Conservation (phyloP, 2,113 vertebrate genomes). For the Lagenorhynchus albirostris region DNA sequence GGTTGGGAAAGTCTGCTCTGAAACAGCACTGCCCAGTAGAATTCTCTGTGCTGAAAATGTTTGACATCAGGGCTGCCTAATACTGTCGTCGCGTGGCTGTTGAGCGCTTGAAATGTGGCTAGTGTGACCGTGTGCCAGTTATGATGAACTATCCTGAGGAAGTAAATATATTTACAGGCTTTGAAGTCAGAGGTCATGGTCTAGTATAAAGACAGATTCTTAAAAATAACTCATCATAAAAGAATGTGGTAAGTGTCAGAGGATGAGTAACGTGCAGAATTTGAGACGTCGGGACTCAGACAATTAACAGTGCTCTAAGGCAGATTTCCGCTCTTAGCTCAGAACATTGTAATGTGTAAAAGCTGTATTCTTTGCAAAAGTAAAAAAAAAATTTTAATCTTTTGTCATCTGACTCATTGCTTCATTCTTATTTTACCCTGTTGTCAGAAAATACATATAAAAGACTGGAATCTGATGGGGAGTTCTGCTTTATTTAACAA, state of each 20-base stretch:
- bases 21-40: neutral
- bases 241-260: neutral
- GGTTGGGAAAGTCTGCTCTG: neutral
- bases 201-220: neutral
- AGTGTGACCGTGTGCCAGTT: neutral
- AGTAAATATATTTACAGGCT: neutral
- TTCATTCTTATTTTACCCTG: slow-evolving; percentile 50
- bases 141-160: neutral
- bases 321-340: neutral
- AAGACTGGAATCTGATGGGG: neutral
- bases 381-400: neutral
- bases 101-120: neutral
- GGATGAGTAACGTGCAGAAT: neutral
- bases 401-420: slow-evolving; percentile 35
- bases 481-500: slow-evolving; percentile 62
- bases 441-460: slow-evolving; percentile 30
- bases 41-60: neutral
- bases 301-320: slow-evolving; percentile 37
- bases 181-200: slow-evolving; percentile 9
- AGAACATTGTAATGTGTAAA: neutral
- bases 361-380: neutral
- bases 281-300: neutral
- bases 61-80: neutral
- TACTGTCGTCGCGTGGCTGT: neutral
- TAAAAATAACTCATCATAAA: slow-evolving; percentile 39